These are phyloP conservation scores for Anoncus sp. DNA, from an alignment of 2,888 invertebrate species.

Conservation along the genomic window DNA sequence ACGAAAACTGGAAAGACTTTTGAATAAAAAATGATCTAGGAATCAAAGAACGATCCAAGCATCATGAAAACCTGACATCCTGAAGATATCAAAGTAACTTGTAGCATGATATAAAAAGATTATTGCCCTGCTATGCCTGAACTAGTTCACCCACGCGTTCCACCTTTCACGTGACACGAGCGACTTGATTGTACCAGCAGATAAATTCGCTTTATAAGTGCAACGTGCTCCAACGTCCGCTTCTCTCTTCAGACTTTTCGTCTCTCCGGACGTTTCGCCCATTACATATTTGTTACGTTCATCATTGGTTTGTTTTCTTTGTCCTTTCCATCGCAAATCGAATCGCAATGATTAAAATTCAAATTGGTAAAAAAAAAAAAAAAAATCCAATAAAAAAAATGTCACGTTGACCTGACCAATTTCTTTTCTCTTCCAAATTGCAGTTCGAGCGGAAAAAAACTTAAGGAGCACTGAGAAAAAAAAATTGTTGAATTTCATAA, in stretches of 20 bases:
- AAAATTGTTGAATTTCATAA: too few relatives aligned
- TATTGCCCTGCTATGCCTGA: slow-evolving; percentile 59
- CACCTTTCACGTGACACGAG: slow-evolving; percentile 48
- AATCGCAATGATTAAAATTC: too few relatives aligned
- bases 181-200: slow-evolving; percentile 42
- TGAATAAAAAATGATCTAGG: too few relatives aligned
- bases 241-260: not conserved
- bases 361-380: too few relatives aligned
- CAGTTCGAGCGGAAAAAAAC: too few relatives aligned
- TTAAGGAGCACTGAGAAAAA: too few relatives aligned
- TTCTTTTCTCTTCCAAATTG: too few relatives aligned
- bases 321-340: too few relatives aligned
- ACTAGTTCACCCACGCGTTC: slow-evolving; percentile 69
- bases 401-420: too few relatives aligned
- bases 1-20: not conserved
- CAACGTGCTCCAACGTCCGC: slow-evolving; percentile 8
- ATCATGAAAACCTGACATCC: slow-evolving; percentile 37
- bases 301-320: not conserved
- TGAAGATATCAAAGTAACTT: slow-evolving; percentile 31
- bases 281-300: too few relatives aligned
- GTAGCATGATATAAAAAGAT: slow-evolving; percentile 16
- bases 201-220: slow-evolving; percentile 61
- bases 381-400: too few relatives aligned
- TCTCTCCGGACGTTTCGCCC: not conserved
- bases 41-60: not conserved